Base-by-base conservation (phyloP, 2,888 invertebrate genomes). In the Stictocephala bisonia region DNA sequence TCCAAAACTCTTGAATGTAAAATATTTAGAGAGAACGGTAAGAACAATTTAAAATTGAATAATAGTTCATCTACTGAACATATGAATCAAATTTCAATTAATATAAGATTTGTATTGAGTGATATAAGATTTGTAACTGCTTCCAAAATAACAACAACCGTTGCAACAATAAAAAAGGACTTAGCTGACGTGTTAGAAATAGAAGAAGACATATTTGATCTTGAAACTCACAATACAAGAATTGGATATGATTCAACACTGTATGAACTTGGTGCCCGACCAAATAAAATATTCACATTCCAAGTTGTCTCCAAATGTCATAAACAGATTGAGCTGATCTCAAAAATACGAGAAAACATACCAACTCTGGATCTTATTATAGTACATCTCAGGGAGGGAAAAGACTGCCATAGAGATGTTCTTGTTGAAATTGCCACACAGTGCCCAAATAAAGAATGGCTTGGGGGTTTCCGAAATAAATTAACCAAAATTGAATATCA, bases 391-490 rank as follows among this genome's bases (percentile, higher is more conserved):
- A 82, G 84, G 31, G 83, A 83, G 7, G 85, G 85, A 56, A 84
- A 86, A 64, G 83, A 84, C 48, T 80, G n/a, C n/a, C n/a, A 82
- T 2, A 86, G 84, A 78, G 85, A 86, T 66, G 81, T 89, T n/a
- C 85, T 88, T 13, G 88, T 89, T 0, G 88, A 88, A 82, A 88
- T 90, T 76, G 86, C 87, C 78, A 87, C 89, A 79, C 84, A 86
- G 44, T 81, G 84, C 0, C 90, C 91, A 41, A 81, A 86, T 41
- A 96, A 95, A 81, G 93, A 94, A 0, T 93, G 90, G 84, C 84
- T 92, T 77, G 94, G 95, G 66, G 96, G 96, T 35, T 96, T 92
- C 84, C 86, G 87, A 74, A 89, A 96, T 83, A 88, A 87, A 78
- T 82, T 87, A 68, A 92, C 91, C 71, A 90, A 90, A 18, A 83